Evolutionary conservation across 1,140 invertebrate species (phyloP), one percentile per base, ranked within the genome.

Genomic region (Calliopsis andreniformis): DNA sequence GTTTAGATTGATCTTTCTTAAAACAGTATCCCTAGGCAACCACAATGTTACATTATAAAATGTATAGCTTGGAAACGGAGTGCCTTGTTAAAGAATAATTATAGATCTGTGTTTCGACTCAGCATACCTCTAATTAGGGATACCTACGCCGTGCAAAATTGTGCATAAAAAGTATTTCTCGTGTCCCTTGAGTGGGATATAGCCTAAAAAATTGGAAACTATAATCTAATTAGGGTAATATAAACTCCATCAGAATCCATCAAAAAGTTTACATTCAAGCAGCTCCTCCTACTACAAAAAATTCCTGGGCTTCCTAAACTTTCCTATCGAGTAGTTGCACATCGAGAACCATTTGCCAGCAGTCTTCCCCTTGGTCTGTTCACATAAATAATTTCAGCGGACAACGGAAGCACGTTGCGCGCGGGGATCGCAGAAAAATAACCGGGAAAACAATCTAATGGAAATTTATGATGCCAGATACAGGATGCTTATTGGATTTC

Each of bases 391-490:
- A 68, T 55, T 51, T 56, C 8, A 16, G 30, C 56, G 3, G 7
- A 28, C 30, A 18, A 16, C 55, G 55, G 20, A 25, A 28, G 39
- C 32, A 30, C 30, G 28, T 14, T 14, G 63, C 32, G 14, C 28
- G 63, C 49, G 32, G 30, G n/a, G n/a, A n/a, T n/a, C n/a, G n/a
- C n/a, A n/a, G 25, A 49, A 67, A 69, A 69, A 69, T 43, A 56
- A 58, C 32, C 18, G 6, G 51, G 51, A 23, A 58, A 58, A 58
- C 35, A 58, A 35, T 56, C 35, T 69, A 69, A 69, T 69, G 66
- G 66, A 69, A 69, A 69, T 69, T 69, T 69, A 69, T 58, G 66
- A 43, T 6, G 7, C 25, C 49, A 35, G 66, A 69, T 58, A 56
- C 66, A 43, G 47, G 66, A 23, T 14, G 66, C 51, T 69, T 58